phyloP scores from a whole-genome alignment of 2,113 vertebrate species.

The Telmatochromis sp. region DNA sequence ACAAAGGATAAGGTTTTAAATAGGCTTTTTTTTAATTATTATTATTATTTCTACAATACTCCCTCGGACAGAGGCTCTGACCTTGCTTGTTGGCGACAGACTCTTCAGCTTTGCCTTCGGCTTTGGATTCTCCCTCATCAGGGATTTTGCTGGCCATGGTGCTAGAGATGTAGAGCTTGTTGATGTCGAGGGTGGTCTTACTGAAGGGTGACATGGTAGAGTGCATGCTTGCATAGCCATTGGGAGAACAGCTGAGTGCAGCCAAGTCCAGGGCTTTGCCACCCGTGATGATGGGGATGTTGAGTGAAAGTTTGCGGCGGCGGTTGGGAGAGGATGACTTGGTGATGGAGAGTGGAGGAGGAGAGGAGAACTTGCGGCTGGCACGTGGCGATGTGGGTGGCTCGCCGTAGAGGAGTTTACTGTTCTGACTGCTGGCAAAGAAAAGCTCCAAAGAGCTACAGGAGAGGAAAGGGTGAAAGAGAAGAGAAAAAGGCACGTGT shows the following conservation, averaged over 20 bases:
- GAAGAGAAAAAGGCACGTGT: background rate
- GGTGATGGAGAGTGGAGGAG: constrained; percentile 86
- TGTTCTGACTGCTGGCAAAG: constrained; percentile 92
- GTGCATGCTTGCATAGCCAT: constrained; percentile 84
- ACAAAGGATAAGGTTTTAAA: background rate
- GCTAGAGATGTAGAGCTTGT: constrained; percentile 88
- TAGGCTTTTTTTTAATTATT: background rate
- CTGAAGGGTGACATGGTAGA: constrained; percentile 88
- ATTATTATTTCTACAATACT: background rate
- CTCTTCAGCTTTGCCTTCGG: constrained; percentile 78
- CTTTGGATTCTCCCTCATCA: constrained; percentile 74
- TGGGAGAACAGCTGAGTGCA: constrained; percentile 85
- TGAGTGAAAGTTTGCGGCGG: constrained; percentile 93
- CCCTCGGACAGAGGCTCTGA: constrained; percentile 47
- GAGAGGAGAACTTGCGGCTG: constrained; percentile 95
- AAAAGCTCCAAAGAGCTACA: constrained; percentile 92
- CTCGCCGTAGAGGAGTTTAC: constrained; percentile 91
- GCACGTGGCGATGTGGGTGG: constrained; percentile 90
- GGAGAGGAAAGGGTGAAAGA: background rate
- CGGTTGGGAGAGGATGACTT: constrained; percentile 90
- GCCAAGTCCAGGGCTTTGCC: constrained; percentile 95
- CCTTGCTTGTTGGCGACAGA: constrained; percentile 69
- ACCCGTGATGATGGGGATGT: constrained; percentile 97
- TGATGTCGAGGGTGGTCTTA: constrained; percentile 89
- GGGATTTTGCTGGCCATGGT: constrained; percentile 79